A percentile compares a stretch with the other conserved stretches of the same genome.
phyloP scores from a whole-genome alignment of 2,797 vertebrate genomes.

The Muscicapa comitata region DNA sequence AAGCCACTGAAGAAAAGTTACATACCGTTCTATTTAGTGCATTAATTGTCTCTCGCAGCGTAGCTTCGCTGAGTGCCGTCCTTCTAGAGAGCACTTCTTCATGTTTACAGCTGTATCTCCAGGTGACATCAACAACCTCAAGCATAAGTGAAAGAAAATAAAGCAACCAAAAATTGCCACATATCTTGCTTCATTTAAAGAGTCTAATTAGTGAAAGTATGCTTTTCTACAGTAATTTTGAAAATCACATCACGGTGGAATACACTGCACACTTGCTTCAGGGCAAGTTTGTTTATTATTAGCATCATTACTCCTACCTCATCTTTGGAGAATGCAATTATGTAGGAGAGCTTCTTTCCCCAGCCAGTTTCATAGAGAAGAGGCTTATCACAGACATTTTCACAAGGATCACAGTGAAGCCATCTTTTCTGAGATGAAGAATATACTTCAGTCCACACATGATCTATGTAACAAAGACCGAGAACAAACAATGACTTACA shows the following conservation, averaged over 20 bases:
- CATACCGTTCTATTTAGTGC: conserved; percentile 82
- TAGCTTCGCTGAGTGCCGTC: conserved; percentile 84
- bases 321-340: conserved; percentile 95
- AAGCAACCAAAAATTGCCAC: background rate
- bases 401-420: conserved; percentile 96
- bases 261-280: background rate
- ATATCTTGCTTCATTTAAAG: background rate
- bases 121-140: conserved; percentile 95
- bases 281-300: background rate
- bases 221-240: background rate
- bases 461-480: conserved; percentile 72
- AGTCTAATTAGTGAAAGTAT: background rate
- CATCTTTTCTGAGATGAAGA: conserved; percentile 88
- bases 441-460: conserved; percentile 96
- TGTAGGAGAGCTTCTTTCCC: conserved; percentile 93
- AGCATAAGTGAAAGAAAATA: conserved; percentile 45
- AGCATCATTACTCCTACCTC: conserved; percentile 78
- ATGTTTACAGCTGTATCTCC: conserved; percentile 96
- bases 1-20: background rate
- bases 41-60: conserved; percentile 85
- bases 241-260: background rate
- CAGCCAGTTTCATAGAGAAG: conserved; percentile 95
- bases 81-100: conserved; percentile 87
- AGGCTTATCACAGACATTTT: conserved; percentile 91
- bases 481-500: background rate